Evolutionary conservation across 2,113 vertebrate genomes (phyloP).

Genomic region (Centrocercus urophasianus): DNA sequence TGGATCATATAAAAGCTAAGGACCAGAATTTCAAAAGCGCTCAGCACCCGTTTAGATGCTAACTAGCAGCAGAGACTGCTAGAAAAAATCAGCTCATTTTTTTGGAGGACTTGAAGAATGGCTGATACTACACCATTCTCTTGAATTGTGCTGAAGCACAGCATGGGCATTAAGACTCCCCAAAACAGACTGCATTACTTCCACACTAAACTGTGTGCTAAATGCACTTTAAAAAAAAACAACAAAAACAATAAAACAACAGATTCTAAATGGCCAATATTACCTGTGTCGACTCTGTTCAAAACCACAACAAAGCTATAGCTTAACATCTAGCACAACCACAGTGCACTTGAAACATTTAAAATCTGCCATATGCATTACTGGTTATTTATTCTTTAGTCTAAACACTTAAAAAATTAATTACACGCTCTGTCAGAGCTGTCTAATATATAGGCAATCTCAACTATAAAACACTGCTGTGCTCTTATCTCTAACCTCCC

Average conservation of each 20-base stretch:
- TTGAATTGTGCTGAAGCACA: background rate
- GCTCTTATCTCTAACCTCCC: slow-evolving; percentile 38
- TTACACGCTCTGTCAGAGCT: slow-evolving; percentile 72
- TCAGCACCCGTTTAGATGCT: background rate
- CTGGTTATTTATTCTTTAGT: slow-evolving; percentile 64
- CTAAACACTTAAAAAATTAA: slow-evolving; percentile 74
- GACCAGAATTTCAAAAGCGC: background rate
- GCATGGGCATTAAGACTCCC: background rate
- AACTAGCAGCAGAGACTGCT: background rate
- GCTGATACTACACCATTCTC: background rate
- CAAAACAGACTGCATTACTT: background rate
- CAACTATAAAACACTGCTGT: slow-evolving; percentile 22
- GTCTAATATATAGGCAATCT: slow-evolving; percentile 60
- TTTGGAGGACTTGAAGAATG: background rate
- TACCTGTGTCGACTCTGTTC: background rate
- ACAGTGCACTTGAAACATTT: slow-evolving; percentile 12
- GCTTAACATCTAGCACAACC: slow-evolving; percentile 1
- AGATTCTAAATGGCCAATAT: background rate
- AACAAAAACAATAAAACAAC: no score
- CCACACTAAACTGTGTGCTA: background rate
- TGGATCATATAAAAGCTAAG: slow-evolving; percentile 24
- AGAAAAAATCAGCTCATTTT: background rate
- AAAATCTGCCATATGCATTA: slow-evolving; percentile 1
- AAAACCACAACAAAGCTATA: background rate
- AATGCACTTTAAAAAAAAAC: background rate